These are phyloP conservation scores for Drosophila ananassae DNA, from an alignment of 1,140 invertebrate species.

Conservation along the genomic window DNA sequence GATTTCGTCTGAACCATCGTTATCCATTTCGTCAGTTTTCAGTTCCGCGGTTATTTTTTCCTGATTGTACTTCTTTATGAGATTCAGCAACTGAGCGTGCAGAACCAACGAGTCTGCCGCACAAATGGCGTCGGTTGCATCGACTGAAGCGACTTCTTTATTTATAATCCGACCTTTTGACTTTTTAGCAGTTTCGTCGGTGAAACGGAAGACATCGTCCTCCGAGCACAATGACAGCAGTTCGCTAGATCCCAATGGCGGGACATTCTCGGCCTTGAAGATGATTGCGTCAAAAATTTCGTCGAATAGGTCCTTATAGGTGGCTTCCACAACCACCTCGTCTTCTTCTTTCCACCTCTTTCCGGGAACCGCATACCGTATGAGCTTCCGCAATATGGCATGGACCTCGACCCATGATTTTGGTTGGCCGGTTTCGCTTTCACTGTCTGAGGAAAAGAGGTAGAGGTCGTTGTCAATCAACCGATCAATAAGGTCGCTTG, in stretches of 20 bases:
- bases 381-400: constrained; percentile 66
- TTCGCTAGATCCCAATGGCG: not conserved
- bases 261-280: not conserved
- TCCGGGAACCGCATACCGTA: constrained; percentile 66
- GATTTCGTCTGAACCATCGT: not conserved
- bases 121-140: not conserved
- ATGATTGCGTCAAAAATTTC: constrained; percentile 50
- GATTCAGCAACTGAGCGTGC: not conserved
- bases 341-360: constrained; percentile 65
- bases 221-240: constrained; percentile 6
- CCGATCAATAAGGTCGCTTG: constrained; percentile 66
- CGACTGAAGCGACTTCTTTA: no score
- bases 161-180: no score
- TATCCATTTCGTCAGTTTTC: not conserved
- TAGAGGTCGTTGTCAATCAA: constrained; percentile 72
- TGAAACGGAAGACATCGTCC: not conserved
- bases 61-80: constrained; percentile 11
- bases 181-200: not conserved
- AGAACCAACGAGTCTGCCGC: not conserved
- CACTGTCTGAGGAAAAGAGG: constrained; percentile 65
- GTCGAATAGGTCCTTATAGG: constrained; percentile 46
- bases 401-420: constrained; percentile 32
- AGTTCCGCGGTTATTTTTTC: constrained; percentile 9
- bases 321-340: constrained; percentile 57
- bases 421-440: constrained; percentile 24